Evolutionary conservation across 1,140 invertebrate genomes (phyloP).

Genomic region (Heliconius hewitsoni): DNA sequence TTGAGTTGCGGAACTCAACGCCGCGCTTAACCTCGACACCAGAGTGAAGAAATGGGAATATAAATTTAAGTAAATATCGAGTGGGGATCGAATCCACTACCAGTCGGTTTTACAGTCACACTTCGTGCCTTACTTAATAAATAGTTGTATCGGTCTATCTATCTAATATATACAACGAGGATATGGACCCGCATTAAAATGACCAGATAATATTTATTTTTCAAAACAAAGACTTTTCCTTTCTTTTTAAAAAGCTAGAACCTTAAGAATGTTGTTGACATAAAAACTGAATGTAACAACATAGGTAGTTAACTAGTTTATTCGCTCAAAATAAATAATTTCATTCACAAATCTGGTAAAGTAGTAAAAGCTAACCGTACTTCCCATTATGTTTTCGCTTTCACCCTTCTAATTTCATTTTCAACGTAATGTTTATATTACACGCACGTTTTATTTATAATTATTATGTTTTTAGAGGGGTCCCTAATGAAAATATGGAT

Average conservation of each 20-base stretch:
- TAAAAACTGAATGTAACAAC: neutral
- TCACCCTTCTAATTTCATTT: constrained; percentile 1
- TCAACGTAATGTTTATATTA: constrained; percentile 26
- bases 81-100: too few relatives aligned
- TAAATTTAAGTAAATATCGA: too few relatives aligned
- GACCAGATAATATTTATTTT: neutral
- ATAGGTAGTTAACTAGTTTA: neutral
- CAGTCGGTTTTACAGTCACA: too few relatives aligned
- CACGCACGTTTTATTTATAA: constrained; percentile 20
- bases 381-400: neutral
- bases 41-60: too few relatives aligned
- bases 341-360: neutral
- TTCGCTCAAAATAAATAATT: neutral
- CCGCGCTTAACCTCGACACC: too few relatives aligned
- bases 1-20: too few relatives aligned
- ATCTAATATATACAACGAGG: neutral
- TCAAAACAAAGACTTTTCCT: too few relatives aligned
- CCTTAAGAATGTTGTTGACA: neutral
- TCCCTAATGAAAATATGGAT: neutral
- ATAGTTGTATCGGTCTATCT: too few relatives aligned
- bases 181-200: neutral
- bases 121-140: too few relatives aligned
- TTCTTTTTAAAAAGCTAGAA: too few relatives aligned
- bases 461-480: constrained; percentile 3
- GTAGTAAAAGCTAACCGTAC: neutral